phyloP scores from a whole-genome alignment of 2,113 vertebrate genomes.

The Bubalus kerabau region DNA sequence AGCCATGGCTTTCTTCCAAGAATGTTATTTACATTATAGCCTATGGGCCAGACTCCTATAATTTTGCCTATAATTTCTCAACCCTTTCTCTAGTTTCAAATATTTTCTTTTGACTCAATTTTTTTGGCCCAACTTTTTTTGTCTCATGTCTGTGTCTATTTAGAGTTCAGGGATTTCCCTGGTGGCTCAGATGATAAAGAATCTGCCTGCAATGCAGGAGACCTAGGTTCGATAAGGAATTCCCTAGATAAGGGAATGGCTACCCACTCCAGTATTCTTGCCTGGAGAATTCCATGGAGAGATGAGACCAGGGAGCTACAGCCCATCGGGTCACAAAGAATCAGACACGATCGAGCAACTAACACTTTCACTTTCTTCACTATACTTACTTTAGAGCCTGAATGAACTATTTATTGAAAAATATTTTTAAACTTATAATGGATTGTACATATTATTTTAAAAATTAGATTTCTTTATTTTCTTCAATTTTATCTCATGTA shows the following conservation, averaged over 20 bases:
- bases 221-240: background rate
- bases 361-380: background rate
- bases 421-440: background rate
- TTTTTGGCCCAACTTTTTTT: background rate
- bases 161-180: background rate
- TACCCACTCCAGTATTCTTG: background rate
- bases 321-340: background rate
- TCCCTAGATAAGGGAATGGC: background rate
- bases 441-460: background rate
- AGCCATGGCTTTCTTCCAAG: background rate
- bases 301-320: background rate
- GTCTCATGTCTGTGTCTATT: background rate
- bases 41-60: background rate
- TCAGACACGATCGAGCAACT: accelerated
- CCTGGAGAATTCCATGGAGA: background rate
- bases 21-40: background rate
- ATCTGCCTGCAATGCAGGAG: background rate
- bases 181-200: background rate
- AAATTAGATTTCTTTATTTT: background rate
- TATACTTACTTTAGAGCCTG: background rate
- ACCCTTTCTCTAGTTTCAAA: background rate
- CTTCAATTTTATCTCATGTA: background rate
- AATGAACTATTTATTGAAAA: background rate
- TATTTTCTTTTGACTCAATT: background rate
- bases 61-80: background rate